Base-by-base conservation (phyloP, 2,113 vertebrate species). In the Apodemus speciosus region DNA sequence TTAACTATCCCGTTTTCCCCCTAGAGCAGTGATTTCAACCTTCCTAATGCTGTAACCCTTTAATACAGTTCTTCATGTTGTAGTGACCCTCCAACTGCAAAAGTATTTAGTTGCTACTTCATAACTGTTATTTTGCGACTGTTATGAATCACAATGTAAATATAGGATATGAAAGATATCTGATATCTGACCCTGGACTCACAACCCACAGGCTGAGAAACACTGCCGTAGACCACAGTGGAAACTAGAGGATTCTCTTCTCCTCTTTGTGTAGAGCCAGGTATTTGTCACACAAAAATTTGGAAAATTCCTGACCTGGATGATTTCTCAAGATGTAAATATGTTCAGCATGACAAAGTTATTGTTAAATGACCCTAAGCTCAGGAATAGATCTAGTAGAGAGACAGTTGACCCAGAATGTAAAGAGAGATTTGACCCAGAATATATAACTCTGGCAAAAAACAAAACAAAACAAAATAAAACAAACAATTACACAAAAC, bases 301-400 rank as follows among this genome's bases (percentile, higher is more conserved):
- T 25, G 25, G 56, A 80, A 5, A 60, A 85, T 38, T 58, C 58
- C 16, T 83, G 51, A 86, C 30, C 14, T 0, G 35, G 20, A 81
- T 89, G 23, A 75, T 91, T 90, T 95, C 66, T 92, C 79, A 64
- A 72, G 15, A 53, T 62, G 6, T 20, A 62, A n/a, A 64, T 46
- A 16, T 76, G 15, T 85, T 62, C 60, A 91, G 27, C 23, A 30
- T n/a, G 64, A 68, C 85, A 58, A 51, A 71, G 71, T 75, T 62
- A 32, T 68, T 58, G 38, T 72, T 40, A 58, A 60, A 20, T 27
- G 16, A 13, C 68, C 53, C 64, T 89, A 58, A 53, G 35, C 35
- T 75, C 85, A 83, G 81, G 68, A n/a, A 38, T 40, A 49, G 91
- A 51, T 30, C 62, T 66, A 51, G 35, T 7, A 46, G 2, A 43